Conservation (phyloP, 2,113 vertebrate genomes). For the Daubentonia madagascariensis region DNA sequence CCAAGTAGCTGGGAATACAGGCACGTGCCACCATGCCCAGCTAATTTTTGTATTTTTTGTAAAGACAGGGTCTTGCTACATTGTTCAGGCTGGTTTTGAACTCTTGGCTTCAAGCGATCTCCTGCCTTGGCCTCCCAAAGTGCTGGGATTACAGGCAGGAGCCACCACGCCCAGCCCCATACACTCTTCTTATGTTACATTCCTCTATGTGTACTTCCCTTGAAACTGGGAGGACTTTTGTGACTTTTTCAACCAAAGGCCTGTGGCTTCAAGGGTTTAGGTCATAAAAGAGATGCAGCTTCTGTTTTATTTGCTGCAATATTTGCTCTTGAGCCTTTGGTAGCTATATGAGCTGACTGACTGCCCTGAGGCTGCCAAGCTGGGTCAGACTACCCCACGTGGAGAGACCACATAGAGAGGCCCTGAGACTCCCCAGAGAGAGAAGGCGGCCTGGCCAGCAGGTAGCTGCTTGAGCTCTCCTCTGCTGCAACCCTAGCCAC, state of each 20-base stretch:
- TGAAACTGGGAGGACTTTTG: not conserved
- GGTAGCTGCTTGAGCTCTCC: not conserved
- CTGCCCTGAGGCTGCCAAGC: not conserved
- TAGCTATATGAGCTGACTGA: accelerated
- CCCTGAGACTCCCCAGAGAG: not conserved
- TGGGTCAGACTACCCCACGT: not conserved
- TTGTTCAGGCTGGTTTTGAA: too few relatives aligned
- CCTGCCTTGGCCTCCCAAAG: too few relatives aligned
- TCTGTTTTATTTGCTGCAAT: not conserved
- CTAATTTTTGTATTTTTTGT: too few relatives aligned
- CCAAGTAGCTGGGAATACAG: too few relatives aligned
- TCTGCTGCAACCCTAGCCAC: accelerated
- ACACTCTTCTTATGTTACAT: not conserved
- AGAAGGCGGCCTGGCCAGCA: too few relatives aligned
- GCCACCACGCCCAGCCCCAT: too few relatives aligned
- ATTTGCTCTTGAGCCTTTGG: not conserved
- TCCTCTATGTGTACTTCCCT: accelerated
- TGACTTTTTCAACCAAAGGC: not conserved
- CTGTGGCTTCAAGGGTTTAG: not conserved
- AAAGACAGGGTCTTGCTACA: too few relatives aligned
- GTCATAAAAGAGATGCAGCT: not conserved
- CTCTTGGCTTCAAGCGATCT: too few relatives aligned
- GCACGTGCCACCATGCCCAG: too few relatives aligned
- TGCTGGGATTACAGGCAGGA: too few relatives aligned
- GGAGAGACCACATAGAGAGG: not conserved